A percentile compares a stretch with the other conserved stretches of the same genome.
Evolutionary conservation across 2,113 vertebrate species (phyloP).

Genomic region (Chamaetylas fuelleborni): DNA sequence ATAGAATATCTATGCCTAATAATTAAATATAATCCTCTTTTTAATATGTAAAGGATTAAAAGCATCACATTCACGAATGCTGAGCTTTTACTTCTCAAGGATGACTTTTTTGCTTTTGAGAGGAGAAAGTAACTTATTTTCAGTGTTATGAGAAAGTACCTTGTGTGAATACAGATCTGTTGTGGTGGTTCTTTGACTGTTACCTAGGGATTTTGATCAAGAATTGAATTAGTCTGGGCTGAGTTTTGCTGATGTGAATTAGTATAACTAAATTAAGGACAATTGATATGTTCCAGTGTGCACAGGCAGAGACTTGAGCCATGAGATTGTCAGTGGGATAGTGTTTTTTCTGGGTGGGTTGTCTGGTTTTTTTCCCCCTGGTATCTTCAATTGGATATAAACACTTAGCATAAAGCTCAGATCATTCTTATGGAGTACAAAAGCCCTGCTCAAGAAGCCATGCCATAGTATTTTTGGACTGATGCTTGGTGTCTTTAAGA

Average conservation of each 20-base stretch:
- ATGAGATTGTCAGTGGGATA: background rate
- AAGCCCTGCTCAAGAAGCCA: background rate
- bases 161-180: background rate
- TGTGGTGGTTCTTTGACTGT: background rate
- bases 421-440: background rate
- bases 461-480: background rate
- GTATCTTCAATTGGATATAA: background rate
- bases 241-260: background rate
- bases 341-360: background rate
- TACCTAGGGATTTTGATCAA: background rate
- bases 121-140: background rate
- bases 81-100: background rate
- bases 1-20: background rate
- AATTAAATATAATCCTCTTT: background rate
- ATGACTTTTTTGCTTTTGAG: background rate
- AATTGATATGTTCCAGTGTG: background rate
- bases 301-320: background rate
- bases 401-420: background rate
- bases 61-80: background rate
- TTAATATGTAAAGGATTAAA: background rate
- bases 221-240: background rate
- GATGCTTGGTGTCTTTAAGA: background rate
- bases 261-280: background rate
- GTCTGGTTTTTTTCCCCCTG: accelerated
- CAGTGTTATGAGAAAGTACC: background rate